These are phyloP conservation scores for Cryptomyrus ogoouensis DNA, from an alignment of 2,113 vertebrate genomes.

Conservation along the genomic window DNA sequence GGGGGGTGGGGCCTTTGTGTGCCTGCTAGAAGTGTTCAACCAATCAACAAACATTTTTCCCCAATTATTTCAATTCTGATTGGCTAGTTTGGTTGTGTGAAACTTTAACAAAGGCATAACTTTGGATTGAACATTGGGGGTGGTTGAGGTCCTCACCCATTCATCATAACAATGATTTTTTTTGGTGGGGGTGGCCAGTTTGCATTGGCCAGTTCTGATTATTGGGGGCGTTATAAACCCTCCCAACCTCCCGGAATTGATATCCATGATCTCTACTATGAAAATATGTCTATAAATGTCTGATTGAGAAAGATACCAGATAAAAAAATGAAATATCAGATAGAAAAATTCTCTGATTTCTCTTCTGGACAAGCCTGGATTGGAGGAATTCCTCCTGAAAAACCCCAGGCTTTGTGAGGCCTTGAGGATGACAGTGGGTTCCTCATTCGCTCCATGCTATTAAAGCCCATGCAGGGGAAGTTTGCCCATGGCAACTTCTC, in stretches of 20 bases:
- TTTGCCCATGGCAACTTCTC: background rate
- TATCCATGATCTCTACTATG: background rate
- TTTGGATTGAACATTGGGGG: background rate
- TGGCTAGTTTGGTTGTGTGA: background rate
- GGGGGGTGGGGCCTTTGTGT: background rate
- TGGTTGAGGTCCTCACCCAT: background rate
- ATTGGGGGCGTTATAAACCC: background rate
- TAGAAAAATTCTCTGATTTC: no score
- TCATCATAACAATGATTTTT: background rate
- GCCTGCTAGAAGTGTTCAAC: background rate
- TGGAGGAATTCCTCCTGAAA: no score
- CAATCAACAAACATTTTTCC: background rate
- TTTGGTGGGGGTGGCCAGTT: background rate
- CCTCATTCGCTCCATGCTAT: no score
- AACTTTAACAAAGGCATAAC: background rate
- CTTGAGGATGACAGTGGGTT: no score
- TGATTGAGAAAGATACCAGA: background rate
- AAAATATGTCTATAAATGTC: background rate
- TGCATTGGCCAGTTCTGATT: background rate
- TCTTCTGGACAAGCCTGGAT: no score
- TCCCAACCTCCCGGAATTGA: background rate
- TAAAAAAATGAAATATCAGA: background rate
- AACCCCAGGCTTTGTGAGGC: no score
- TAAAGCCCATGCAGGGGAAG: background rate
- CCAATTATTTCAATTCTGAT: background rate